phyloP scores from a whole-genome alignment of 2,888 invertebrate species.

The Troilus luridus region DNA sequence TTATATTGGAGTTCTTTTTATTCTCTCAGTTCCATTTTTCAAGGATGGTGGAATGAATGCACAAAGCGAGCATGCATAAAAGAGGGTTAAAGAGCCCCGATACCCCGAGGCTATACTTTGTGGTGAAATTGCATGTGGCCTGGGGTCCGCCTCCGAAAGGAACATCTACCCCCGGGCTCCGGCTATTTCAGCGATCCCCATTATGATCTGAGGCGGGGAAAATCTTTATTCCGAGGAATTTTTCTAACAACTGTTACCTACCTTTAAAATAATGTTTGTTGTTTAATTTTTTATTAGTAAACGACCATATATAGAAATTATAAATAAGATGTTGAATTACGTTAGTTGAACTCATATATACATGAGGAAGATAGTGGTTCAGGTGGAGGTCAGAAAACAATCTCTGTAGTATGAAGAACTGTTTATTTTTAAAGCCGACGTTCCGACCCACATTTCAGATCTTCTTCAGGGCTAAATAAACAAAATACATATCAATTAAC shows the following conservation, averaged over 20 bases:
- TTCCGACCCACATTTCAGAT: too few species aligned
- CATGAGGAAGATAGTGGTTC: too few species aligned
- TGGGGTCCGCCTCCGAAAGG: neutral
- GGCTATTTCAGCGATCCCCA: conserved; percentile 35
- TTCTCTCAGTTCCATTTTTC: conserved; percentile 36
- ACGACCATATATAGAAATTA: too few species aligned
- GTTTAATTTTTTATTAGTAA: neutral
- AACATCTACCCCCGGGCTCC: neutral
- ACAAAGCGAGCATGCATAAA: conserved; percentile 47
- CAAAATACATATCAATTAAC: too few species aligned
- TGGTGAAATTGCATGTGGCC: conserved; percentile 37
- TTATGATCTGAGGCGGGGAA: conserved; percentile 8
- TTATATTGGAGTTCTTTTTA: conserved; percentile 13
- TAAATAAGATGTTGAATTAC: too few species aligned
- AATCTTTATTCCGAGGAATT: neutral
- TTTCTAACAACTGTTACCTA: neutral
- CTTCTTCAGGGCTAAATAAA: too few species aligned
- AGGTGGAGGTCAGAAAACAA: too few species aligned
- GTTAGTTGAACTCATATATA: too few species aligned
- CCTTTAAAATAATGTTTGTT: neutral
- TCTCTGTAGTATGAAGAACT: too few species aligned
- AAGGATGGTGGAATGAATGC: conserved; percentile 4
- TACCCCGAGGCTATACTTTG: conserved; percentile 22
- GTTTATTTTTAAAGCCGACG: too few species aligned
- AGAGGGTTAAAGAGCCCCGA: conserved; percentile 43